These are phyloP conservation scores for Leptinotarsa texana DNA, from an alignment of 1,140 invertebrate genomes.

Conservation along the genomic window DNA sequence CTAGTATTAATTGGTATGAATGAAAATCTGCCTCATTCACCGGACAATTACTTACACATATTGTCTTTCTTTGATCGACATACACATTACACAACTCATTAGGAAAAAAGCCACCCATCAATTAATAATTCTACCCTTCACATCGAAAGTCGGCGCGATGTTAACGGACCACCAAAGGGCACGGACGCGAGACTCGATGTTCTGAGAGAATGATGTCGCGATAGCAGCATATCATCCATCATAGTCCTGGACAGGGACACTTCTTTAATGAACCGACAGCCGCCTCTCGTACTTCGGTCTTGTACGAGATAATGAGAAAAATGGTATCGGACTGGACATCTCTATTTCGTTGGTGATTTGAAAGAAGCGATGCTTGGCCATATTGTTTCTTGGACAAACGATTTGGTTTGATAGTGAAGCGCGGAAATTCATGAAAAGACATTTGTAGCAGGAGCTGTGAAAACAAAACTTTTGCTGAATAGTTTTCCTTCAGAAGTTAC, in stretches of 20 bases:
- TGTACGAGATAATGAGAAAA: conserved; percentile 45
- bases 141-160: neutral
- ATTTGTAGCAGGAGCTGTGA: no score
- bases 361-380: neutral
- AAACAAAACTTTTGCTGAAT: no score
- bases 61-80: no score
- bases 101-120: neutral
- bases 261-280: conserved; percentile 50
- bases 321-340: conserved; percentile 36
- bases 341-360: conserved; percentile 34
- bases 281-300: conserved; percentile 43
- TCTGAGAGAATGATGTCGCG: conserved; percentile 33
- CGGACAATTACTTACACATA: no score
- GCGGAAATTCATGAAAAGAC: no score
- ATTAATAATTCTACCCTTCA: neutral
- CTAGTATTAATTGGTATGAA: no score
- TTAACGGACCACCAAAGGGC: conserved; percentile 25
- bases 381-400: neutral
- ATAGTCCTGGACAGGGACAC: conserved; percentile 45
- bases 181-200: conserved; percentile 22
- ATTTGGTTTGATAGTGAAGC: no score
- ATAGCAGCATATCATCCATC: conserved; percentile 49
- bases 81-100: neutral
- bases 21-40: no score
- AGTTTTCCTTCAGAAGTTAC: no score